phyloP scores from a whole-genome alignment of 2,888 invertebrate species.

The Cephus sareptanus region DNA sequence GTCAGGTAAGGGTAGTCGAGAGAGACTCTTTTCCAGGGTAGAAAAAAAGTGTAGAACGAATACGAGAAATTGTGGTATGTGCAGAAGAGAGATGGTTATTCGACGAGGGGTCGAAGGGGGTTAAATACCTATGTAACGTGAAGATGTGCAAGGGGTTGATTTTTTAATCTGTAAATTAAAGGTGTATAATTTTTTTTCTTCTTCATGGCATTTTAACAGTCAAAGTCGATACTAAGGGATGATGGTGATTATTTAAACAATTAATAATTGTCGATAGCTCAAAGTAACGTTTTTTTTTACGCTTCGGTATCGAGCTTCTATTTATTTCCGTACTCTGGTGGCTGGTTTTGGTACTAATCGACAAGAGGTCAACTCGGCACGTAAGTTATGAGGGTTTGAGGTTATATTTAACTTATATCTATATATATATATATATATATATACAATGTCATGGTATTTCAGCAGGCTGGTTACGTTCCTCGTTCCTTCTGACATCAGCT shows the following conservation, averaged over 20 bases:
- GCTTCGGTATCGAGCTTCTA: no score
- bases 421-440: neutral
- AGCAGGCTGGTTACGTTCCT: slow-evolving; percentile 7
- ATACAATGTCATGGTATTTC: neutral
- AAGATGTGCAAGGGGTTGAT: slow-evolving; percentile 20
- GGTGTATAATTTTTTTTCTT: no score
- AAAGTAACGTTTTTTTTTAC: neutral
- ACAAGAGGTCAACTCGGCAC: neutral
- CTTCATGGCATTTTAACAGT: neutral
- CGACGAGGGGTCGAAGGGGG: slow-evolving; percentile 26
- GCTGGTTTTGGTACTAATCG: neutral
- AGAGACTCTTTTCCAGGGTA: slow-evolving; percentile 24
- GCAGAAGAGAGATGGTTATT: slow-evolving; percentile 11
- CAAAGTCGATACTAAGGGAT: neutral
- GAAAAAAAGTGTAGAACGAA: slow-evolving; percentile 38
- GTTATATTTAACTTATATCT: neutral
- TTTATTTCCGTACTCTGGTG: neutral
- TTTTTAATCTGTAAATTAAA: slow-evolving; percentile 18
- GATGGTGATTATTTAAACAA: neutral
- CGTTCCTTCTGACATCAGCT: slow-evolving; percentile 55
- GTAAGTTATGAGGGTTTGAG: neutral
- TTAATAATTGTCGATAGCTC: neutral
- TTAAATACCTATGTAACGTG: neutral
- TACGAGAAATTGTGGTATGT: slow-evolving; percentile 38
- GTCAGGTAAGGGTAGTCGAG: slow-evolving; percentile 18